Percentiles rank a stretch among this genome's conserved stretches.
Conservation (phyloP, 37 sponge, comb jelly and placozoan species). For the Theonella swinhoei region DNA sequence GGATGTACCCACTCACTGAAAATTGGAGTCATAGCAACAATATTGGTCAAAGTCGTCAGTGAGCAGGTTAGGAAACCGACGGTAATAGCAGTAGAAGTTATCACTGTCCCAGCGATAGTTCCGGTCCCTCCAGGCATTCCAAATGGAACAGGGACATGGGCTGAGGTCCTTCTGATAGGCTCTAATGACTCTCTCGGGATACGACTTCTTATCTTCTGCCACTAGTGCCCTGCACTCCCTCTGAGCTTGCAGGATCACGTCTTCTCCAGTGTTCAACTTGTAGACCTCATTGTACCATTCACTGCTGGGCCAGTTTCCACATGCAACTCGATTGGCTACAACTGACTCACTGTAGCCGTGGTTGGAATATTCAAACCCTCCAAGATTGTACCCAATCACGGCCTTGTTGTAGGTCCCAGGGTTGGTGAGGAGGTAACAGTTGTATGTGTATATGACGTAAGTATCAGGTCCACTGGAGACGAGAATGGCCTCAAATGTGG, state of each 20-base stretch:
- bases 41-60: not conserved
- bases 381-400: constrained; percentile 22
- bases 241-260: not conserved
- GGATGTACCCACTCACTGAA: not conserved
- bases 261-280: not conserved
- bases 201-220: not conserved
- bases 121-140: constrained; percentile 13
- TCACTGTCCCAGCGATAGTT: constrained; percentile 4
- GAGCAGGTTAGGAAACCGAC: not conserved
- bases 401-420: constrained; percentile 7
- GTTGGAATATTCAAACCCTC: constrained; percentile 3
- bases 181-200: not conserved
- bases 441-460: constrained; percentile 58
- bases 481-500: constrained; percentile 52
- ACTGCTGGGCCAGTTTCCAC: not conserved
- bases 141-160: not conserved
- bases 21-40: not conserved
- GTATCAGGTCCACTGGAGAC: constrained; percentile 43
- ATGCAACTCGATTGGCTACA: not conserved
- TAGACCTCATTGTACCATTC: constrained; percentile 4
- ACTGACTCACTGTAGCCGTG: not conserved
- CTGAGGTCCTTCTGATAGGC: not conserved
- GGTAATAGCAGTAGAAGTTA: constrained; percentile 3
- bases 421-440: constrained; percentile 53
- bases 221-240: not conserved